These are phyloP conservation scores for Artemisiospiza belli DNA, from an alignment of 2,113 vertebrate genomes.

Conservation along the genomic window DNA sequence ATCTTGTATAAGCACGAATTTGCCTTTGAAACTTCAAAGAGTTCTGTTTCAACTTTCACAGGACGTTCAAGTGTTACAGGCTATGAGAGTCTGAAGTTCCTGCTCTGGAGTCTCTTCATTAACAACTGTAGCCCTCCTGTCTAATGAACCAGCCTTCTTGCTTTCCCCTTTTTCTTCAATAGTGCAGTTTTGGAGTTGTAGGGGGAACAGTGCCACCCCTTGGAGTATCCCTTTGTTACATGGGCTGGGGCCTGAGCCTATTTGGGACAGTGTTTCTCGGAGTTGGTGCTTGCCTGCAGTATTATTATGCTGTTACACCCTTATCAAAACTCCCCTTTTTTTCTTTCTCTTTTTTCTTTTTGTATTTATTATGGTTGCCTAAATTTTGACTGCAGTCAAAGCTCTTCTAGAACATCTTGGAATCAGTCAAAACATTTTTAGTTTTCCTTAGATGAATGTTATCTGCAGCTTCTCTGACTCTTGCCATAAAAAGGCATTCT, in stretches of 20 bases:
- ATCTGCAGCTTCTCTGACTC: background rate
- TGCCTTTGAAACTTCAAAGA: background rate
- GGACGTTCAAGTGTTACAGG: accelerated
- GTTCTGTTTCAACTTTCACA: background rate
- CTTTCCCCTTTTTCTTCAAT: background rate
- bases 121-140: background rate
- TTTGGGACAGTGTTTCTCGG: background rate
- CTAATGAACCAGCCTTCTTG: background rate
- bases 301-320: background rate
- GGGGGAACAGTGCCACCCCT: background rate
- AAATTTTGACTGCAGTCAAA: background rate
- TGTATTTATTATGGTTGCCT: background rate
- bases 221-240: background rate
- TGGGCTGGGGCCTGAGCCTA: too few species aligned
- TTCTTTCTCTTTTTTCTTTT: accelerated
- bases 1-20: background rate
- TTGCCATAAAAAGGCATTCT: background rate
- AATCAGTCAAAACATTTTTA: background rate
- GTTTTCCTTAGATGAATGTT: background rate
- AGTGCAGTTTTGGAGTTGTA: background rate
- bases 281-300: background rate
- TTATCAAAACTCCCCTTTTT: background rate
- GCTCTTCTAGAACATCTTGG: background rate
- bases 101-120: background rate
- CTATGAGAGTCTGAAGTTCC: background rate